Base-by-base conservation (phyloP, 2,888 invertebrate genomes). In the Atherix ibis region DNA sequence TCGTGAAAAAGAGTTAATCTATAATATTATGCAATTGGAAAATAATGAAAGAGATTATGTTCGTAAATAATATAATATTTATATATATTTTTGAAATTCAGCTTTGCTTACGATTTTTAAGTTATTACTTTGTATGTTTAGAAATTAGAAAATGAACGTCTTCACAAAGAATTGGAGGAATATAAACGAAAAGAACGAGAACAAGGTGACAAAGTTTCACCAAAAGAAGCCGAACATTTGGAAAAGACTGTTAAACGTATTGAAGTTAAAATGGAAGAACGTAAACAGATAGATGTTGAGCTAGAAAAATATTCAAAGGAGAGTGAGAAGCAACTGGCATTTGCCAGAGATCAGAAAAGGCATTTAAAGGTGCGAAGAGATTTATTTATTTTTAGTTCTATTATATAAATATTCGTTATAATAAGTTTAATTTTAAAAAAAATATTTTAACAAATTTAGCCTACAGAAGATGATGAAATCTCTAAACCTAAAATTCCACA, bases 41-140 rank as follows among this genome's bases (percentile, higher is more conserved):
- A 68, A 65, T 47, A 65, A 63, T 42, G 68, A 69, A 43, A 64
- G 56, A 24, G 71, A 72, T 40, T 67, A 68, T 66, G 72, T 72
- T n/a, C n/a, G n/a, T n/a, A 44, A 58, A 64, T 45, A 9, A 27
- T 36, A 12, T 10, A 6, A 30, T 30, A 22, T 22, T 22, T 22
- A 8, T 22, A 6, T 8, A 8, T 29, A 31, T 19, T 28, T 22
- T 3, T 22, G n/a, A n/a, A n/a, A n/a, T n/a, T n/a, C n/a, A n/a
- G n/a, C n/a, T n/a, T n/a, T n/a, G n/a, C n/a, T n/a, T n/a, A n/a
- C n/a, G n/a, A n/a, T 18, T 27, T 17, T 31, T 18, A 17, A 13
- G 9, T 9, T 27, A 25, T 6, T 14, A 17, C 16, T 17, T 25
- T 32, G 26, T 27, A 31, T 33, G 36, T 43, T 5, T 44, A 72